These are phyloP conservation scores for Drepana falcataria DNA, from an alignment of 2,888 invertebrate species.

Conservation along the genomic window DNA sequence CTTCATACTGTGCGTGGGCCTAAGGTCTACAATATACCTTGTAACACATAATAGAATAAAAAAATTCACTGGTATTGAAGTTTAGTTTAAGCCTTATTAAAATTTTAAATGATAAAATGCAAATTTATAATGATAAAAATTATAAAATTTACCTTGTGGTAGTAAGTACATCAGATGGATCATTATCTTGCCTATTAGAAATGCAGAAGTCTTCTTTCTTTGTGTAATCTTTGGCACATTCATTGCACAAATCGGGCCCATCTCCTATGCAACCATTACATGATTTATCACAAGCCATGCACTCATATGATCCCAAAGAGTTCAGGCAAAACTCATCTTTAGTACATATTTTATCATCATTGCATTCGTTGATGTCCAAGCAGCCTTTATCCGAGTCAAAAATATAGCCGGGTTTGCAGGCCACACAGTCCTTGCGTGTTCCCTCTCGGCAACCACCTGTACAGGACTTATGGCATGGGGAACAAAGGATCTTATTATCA, in stretches of 20 bases:
- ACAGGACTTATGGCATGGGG: slow-evolving; percentile 89
- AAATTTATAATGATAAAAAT: slow-evolving; percentile 1
- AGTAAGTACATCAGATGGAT: slow-evolving; percentile 50
- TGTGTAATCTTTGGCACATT: slow-evolving; percentile 86
- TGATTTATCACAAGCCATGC: slow-evolving; percentile 90
- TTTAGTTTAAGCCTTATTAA: too few species aligned
- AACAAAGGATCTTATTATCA: slow-evolving; percentile 85
- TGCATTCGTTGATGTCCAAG: slow-evolving; percentile 91
- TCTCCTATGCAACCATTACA: slow-evolving; percentile 92
- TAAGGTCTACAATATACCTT: background rate
- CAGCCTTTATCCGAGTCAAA: slow-evolving; percentile 88
- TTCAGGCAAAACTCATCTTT: slow-evolving; percentile 92
- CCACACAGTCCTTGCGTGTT: slow-evolving; percentile 82
- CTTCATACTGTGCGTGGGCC: background rate
- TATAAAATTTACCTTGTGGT: slow-evolving; percentile 45
- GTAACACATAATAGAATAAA: background rate
- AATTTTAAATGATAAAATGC: background rate
- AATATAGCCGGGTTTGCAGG: slow-evolving; percentile 84
- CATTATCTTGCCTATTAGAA: slow-evolving; percentile 76
- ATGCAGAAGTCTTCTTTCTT: slow-evolving; percentile 87
- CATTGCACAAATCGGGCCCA: slow-evolving; percentile 93
- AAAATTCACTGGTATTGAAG: too few species aligned
- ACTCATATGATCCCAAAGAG: slow-evolving; percentile 89
- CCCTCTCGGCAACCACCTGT: slow-evolving; percentile 85
- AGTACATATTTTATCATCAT: slow-evolving; percentile 73